Percentiles rank a stretch among this genome's conserved stretches.
Conservation (phyloP, 2,797 vertebrate species). For the Rhinophrynus dorsalis region DNA sequence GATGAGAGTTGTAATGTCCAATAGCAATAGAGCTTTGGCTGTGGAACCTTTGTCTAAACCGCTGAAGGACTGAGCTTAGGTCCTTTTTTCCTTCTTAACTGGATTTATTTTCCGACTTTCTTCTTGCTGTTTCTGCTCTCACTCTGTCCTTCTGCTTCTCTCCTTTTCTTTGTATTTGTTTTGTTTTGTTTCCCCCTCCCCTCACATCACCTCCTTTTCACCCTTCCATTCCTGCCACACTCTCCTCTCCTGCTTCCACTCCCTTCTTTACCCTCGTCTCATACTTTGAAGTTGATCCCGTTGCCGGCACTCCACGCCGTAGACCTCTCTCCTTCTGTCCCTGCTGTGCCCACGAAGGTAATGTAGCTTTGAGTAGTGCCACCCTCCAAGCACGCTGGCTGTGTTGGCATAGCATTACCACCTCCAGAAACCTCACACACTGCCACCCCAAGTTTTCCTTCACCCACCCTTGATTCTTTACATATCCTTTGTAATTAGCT, state of each 20-base stretch:
- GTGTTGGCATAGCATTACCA: conserved; percentile 62
- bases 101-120: conserved; percentile 61
- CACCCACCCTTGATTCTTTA: conserved; percentile 51
- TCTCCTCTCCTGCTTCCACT: conserved; percentile 54
- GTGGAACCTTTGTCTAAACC: too few species aligned
- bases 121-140: conserved; percentile 57
- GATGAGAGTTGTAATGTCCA: too few species aligned
- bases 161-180: conserved; percentile 53
- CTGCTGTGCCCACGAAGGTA: conserved; percentile 99
- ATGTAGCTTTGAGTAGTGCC: conserved; percentile 72
- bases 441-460: conserved; percentile 26
- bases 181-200: background rate
- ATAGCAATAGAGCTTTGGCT: too few species aligned
- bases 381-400: conserved; percentile 58
- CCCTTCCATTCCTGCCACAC: conserved; percentile 57
- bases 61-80: too few species aligned
- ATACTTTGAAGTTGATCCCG: conserved; percentile 95
- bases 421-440: conserved; percentile 48
- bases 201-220: conserved; percentile 62
- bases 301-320: conserved; percentile 93
- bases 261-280: conserved; percentile 62
- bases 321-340: conserved; percentile 98
- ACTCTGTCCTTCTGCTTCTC: conserved; percentile 69
- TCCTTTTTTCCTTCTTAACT: conserved; percentile 70
- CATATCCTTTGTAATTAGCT: conserved; percentile 51